These are phyloP conservation scores for Seriola rivoliana DNA, from an alignment of 2,113 vertebrate genomes.

Conservation along the genomic window DNA sequence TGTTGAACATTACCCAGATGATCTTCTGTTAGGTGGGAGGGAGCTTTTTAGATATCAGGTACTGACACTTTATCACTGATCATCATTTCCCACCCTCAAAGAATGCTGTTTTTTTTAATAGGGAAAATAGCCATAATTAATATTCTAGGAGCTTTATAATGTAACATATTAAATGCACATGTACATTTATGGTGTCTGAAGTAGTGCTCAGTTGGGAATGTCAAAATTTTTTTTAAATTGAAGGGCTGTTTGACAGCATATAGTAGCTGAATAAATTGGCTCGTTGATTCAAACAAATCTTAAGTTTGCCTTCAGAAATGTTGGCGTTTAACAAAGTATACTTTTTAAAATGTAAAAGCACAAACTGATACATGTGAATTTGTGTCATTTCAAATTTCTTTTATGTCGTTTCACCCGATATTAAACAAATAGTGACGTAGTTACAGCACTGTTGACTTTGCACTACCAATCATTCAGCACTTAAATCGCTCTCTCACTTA, in stretches of 20 bases:
- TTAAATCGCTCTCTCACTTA: slow-evolving; percentile 1
- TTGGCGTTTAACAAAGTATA: slow-evolving; percentile 17
- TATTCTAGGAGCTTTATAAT: slow-evolving; percentile 16
- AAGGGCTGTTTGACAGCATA: slow-evolving; percentile 57
- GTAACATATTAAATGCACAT: slow-evolving; percentile 26
- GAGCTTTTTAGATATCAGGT: slow-evolving; percentile 18
- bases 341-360: slow-evolving; percentile 31
- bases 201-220: slow-evolving; percentile 29
- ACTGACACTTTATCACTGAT: slow-evolving; percentile 1
- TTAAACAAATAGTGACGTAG: not conserved
- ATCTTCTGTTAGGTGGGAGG: slow-evolving; percentile 1
- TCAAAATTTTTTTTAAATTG: not conserved
- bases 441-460: slow-evolving; percentile 56
- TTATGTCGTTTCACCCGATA: not conserved
- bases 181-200: slow-evolving; percentile 20
- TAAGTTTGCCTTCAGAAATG: slow-evolving; percentile 6
- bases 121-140: slow-evolving; percentile 66
- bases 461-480: slow-evolving; percentile 45
- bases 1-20: slow-evolving; percentile 20
- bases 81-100: slow-evolving; percentile 2
- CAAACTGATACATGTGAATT: slow-evolving; percentile 13
- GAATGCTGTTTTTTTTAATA: slow-evolving; percentile 20
- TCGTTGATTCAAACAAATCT: slow-evolving; percentile 11
- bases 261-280: not conserved
- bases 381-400: not conserved